phyloP scores from a whole-genome alignment of 2,797 vertebrate species.

The Microctenopoma stevenorrisi region DNA sequence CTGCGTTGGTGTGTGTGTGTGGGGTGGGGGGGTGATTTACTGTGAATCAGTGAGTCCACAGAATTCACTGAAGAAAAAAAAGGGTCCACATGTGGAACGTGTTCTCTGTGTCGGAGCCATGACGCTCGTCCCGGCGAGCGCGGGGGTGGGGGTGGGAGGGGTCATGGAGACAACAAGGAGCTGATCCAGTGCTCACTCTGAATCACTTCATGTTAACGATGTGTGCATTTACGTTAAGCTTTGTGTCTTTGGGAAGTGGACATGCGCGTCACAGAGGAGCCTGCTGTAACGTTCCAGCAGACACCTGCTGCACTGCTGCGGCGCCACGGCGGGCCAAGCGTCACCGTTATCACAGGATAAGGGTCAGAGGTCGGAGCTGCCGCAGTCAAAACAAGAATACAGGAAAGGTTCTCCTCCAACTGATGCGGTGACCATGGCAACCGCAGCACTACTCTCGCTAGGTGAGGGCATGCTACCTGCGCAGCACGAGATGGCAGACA shows the following conservation, averaged over 20 bases:
- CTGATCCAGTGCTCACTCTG: no score
- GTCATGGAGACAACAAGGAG: no score
- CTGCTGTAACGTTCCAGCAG: no score
- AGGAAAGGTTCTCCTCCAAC: neutral
- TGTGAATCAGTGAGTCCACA: neutral
- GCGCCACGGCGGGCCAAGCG: no score
- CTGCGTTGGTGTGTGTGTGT: conserved; percentile 20
- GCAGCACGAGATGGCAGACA: conserved; percentile 6
- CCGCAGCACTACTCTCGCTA: conserved; percentile 18
- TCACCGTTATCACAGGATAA: neutral
- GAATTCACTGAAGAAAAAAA: neutral
- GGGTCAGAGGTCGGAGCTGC: conserved; percentile 13
- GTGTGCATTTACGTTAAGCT: no score
- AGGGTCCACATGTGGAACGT: neutral
- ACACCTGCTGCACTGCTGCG: no score
- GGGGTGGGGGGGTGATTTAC: neutral
- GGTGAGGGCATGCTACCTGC: conserved; percentile 18
- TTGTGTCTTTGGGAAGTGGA: no score
- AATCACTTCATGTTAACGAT: no score
- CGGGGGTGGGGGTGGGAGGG: no score
- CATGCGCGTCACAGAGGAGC: no score
- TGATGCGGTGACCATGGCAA: conserved; percentile 35
- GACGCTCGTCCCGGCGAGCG: no score
- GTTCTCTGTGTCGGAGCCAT: neutral
- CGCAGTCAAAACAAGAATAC: neutral